phyloP scores from a whole-genome alignment of 2,797 vertebrate genomes.

The Gouania willdenowi region DNA sequence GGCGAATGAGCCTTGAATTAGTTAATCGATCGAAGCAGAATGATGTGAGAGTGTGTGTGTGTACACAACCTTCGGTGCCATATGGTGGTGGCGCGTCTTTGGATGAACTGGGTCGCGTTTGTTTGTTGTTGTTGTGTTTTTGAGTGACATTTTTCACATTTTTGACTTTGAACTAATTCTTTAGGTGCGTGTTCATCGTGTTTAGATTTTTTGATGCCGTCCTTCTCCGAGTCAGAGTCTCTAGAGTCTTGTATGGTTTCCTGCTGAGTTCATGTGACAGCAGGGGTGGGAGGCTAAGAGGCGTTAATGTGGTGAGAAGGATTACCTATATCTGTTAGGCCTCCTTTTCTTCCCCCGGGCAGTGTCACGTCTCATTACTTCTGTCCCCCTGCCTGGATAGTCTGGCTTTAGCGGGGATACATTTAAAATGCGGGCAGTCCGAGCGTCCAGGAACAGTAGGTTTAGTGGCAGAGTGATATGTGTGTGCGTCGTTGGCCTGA shows the following conservation, averaged over 20 bases:
- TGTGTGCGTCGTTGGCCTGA: constrained; percentile 29
- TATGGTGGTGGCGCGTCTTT: no score
- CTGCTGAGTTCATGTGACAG: constrained; percentile 18
- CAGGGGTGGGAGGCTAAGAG: constrained; percentile 46
- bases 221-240: no score
- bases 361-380: constrained; percentile 73
- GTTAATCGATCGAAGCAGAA: constrained; percentile 29
- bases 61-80: not conserved
- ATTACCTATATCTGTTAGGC: constrained; percentile 66
- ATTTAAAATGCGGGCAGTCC: constrained; percentile 60
- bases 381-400: constrained; percentile 44
- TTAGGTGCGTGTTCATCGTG: no score
- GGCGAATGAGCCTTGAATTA: constrained; percentile 34
- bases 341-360: constrained; percentile 54
- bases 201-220: no score
- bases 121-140: no score
- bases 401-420: constrained; percentile 58
- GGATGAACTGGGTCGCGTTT: no score
- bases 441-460: constrained; percentile 38
- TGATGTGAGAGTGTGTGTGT: constrained; percentile 4
- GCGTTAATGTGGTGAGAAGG: constrained; percentile 62
- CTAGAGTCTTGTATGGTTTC: not conserved
- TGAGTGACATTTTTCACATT: no score
- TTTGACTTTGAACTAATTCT: no score
- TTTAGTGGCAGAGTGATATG: constrained; percentile 59